Conservation (phyloP, 1,140 invertebrate genomes). For the Dufourea novaeangliae region DNA sequence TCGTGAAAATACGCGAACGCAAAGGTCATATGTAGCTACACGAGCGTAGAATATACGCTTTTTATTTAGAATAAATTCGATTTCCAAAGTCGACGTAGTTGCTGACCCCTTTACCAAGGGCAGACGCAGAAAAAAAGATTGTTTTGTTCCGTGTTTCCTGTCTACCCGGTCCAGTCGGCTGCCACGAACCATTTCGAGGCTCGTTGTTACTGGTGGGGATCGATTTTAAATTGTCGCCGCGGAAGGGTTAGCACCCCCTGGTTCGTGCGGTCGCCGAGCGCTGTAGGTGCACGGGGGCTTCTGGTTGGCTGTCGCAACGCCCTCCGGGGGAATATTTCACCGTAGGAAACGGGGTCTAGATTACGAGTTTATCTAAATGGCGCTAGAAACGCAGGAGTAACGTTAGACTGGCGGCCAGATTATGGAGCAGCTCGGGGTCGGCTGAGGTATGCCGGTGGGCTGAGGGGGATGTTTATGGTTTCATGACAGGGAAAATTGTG, state of each 20-base stretch:
- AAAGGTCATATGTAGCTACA: too few species aligned
- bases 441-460: constrained; percentile 40
- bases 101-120: background rate
- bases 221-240: constrained; percentile 71
- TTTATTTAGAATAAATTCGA: background rate
- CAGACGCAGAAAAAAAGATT: background rate
- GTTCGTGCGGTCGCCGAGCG: constrained; percentile 22
- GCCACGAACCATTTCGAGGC: background rate
- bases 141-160: background rate
- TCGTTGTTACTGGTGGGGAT: constrained; percentile 50
- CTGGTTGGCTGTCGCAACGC: constrained; percentile 58
- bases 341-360: constrained; percentile 76
- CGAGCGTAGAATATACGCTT: background rate
- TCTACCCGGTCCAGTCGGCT: background rate
- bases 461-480: constrained; percentile 75
- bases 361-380: constrained; percentile 81
- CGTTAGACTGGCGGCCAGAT: constrained; percentile 72
- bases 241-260: constrained; percentile 61
- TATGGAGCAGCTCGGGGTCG: constrained; percentile 64
- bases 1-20: background rate
- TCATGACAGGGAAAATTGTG: constrained; percentile 77
- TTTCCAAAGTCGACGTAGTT: too few species aligned
- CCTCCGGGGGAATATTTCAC: constrained; percentile 77
- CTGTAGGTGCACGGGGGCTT: background rate
- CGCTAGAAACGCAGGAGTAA: constrained; percentile 71